Base-by-base conservation (phyloP, 64 coral and sea anemone genomes). In the Stichodactyla helianthus region DNA sequence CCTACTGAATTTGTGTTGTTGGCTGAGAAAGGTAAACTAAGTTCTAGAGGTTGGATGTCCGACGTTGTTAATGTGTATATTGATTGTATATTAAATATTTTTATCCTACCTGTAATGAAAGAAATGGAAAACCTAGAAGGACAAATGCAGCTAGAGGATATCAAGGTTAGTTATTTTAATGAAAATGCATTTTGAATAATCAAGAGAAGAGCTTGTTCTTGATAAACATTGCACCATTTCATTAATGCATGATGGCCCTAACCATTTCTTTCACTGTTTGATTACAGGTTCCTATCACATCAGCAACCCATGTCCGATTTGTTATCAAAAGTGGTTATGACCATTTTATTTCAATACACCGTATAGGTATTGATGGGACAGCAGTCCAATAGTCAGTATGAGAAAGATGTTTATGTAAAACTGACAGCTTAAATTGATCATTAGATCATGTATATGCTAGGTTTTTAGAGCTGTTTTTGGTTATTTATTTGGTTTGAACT, bases 281-380 rank as follows among this genome's bases (percentile, higher is more conserved):
- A 23, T 74, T 74, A 27, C 58, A 93, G 91, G 88, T 93, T 60
- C 83, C 92, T 71, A 88, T 89, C 54, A 94, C 93, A 18, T 94
- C 93, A 83, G 85, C 93, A 54, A 79, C 61, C 51, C 93, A 94
- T 84, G 83, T 94, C 50, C 55, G 70, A 82, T 94, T 94, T 86
- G 62, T 90, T 26, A 93, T 93, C 88, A 93, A 93, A 64, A 89
- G 87, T 82, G 92, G 83, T 25, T 93, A 83, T 86, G 92, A 93
- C 63, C 92, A 93, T 77, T 93, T 93, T 82, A 27, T 85, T 18
- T 89, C 88, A 7, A 82, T 93, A 14, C 88, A 93, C n/a, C 84
- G 89, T 50, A 58, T 93, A 55, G 85, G 77, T 71, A 89, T 93
- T 82, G 88, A 93, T 52, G 92, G 92, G 4, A 86, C 87, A 25